Conservation (phyloP, 2,888 invertebrate species). For the Micropterix aruncella region DNA sequence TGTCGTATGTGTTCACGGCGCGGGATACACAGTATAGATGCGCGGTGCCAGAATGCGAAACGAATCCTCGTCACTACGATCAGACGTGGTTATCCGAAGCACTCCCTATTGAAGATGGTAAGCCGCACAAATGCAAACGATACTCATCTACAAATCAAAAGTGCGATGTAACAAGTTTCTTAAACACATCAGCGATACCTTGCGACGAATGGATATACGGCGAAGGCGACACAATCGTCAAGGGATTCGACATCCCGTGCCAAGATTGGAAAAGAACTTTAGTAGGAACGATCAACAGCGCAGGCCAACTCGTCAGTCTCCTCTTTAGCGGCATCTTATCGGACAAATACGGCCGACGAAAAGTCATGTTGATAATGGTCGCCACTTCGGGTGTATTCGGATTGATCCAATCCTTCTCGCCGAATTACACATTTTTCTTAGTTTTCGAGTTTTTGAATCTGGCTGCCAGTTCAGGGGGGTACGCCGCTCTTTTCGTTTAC, state of each 20-base stretch:
- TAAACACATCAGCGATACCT: background rate
- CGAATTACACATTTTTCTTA: conserved; percentile 33
- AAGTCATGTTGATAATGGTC: conserved; percentile 29
- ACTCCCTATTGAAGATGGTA: conserved; percentile 9
- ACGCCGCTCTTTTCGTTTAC: conserved; percentile 33
- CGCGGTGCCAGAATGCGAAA: conserved; percentile 13
- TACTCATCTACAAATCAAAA: conserved; percentile 4
- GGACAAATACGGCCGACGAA: conserved; percentile 36
- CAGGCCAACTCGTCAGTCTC: conserved; percentile 44
- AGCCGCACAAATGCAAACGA: conserved; percentile 7
- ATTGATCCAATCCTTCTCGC: conserved; percentile 30
- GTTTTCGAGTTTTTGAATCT: conserved; percentile 38
- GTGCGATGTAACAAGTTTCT: background rate
- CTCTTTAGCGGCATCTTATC: conserved; percentile 43
- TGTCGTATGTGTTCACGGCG: conserved; percentile 10
- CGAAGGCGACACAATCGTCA: conserved; percentile 9
- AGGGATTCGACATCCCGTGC: conserved; percentile 30
- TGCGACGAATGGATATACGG: conserved; percentile 8
- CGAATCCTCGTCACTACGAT: conserved; percentile 7
- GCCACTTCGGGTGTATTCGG: conserved; percentile 31
- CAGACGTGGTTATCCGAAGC: conserved; percentile 11
- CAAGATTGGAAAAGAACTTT: conserved; percentile 44
- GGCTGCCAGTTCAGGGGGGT: conserved; percentile 32
- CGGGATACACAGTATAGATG: conserved; percentile 12
- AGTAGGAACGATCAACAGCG: conserved; percentile 44